Evolutionary conservation across 2,888 invertebrate genomes (phyloP).

Genomic region (Allygus modestus): DNA sequence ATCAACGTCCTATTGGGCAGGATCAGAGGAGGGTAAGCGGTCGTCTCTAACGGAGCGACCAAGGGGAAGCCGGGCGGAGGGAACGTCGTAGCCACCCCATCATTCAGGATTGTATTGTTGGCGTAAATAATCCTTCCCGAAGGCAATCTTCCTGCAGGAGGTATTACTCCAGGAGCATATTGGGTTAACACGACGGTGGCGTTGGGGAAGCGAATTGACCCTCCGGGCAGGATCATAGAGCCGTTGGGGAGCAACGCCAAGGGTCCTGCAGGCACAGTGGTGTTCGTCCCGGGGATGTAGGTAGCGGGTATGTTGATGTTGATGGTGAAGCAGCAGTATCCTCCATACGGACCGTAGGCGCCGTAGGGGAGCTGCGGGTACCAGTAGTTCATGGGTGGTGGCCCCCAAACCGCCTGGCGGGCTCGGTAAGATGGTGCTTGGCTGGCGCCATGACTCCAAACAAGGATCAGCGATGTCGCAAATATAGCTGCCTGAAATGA

Average conservation of each 20-base stretch:
- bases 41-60: neutral
- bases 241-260: neutral
- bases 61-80: slow-evolving; percentile 31
- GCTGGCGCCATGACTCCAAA: neutral
- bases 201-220: slow-evolving; percentile 30
- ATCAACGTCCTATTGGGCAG: slow-evolving; percentile 36
- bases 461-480: slow-evolving; percentile 1
- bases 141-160: slow-evolving; percentile 12
- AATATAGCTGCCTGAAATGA: neutral
- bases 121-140: slow-evolving; percentile 20
- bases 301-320: neutral
- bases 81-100: neutral
- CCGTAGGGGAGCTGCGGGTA: slow-evolving; percentile 19
- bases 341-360: neutral
- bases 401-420: neutral
- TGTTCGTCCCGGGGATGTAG: neutral
- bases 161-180: neutral
- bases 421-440: neutral
- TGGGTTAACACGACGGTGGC: slow-evolving; percentile 21
- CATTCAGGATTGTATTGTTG: slow-evolving; percentile 11
- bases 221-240: slow-evolving; percentile 21
- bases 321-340: slow-evolving; percentile 30
- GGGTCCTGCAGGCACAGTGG: neutral
- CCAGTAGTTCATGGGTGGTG: neutral
- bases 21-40: slow-evolving; percentile 3